Evolutionary conservation across 2,113 vertebrate species (phyloP), one percentile per base, ranked within the genome.

Genomic region (Nerophis lumbriciformis): DNA sequence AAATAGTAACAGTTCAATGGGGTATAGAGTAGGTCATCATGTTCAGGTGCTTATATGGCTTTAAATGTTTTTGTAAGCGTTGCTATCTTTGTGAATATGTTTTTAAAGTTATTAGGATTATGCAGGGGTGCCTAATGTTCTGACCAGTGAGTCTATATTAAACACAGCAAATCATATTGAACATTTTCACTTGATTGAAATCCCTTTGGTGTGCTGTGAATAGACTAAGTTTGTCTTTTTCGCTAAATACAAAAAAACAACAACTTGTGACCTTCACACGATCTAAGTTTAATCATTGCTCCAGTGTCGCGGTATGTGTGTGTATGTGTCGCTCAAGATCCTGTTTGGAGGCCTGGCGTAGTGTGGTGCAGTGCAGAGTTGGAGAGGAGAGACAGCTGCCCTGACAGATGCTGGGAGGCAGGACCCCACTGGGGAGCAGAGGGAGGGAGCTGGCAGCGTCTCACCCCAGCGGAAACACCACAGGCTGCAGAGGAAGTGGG

Each of bases 351-450:
- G 55, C 55, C 55, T 44, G 55, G 55, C 55, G 55, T 57, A 49
- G 36, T 61, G 59, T 61, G 59, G 47, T 50, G 59, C 47, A 49
- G 59, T 61, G 77, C 61, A 75, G 58, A 83, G 73, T 78, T 80
- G 80, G 84, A 82, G 83, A 86, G 85, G 85, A 87, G 88, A 85
- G 87, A 91, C 90, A 92, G 90, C 90, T 91, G 90, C 89, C 90
- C 90, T 90, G 89, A 92, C 90, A 92, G 90, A 92, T 92, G 90
- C 90, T 88, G 87, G 89, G 89, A 90, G 90, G 89, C 88, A 90
- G 89, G 86, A 91, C 90, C 88, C 90, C 89, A 92, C 90, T 89
- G 87, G 90, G 90, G 90, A 89, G 86, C 85, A 80, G 86, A 85
- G 87, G 88, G 85, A 87, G 85, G 84, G 85, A 87, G 85, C 88